Conservation (phyloP, 2,113 vertebrate genomes). For the Athene noctua region DNA sequence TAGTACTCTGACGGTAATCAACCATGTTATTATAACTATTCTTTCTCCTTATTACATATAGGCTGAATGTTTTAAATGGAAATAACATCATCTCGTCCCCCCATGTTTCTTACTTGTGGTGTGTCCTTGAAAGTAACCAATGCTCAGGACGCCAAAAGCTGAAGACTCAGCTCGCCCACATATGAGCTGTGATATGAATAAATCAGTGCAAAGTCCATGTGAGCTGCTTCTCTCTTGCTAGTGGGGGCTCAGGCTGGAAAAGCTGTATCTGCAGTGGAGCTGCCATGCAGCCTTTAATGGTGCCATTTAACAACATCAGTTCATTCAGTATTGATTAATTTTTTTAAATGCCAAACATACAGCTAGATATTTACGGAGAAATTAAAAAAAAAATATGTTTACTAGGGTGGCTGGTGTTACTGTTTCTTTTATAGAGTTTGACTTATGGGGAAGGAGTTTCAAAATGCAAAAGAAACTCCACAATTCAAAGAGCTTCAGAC, state of each 20-base stretch:
- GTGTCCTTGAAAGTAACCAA: neutral
- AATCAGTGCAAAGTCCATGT: neutral
- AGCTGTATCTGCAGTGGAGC: neutral
- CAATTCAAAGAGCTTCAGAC: neutral
- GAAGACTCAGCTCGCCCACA: neutral
- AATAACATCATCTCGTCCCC: neutral
- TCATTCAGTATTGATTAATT: neutral
- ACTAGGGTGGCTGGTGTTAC: fast-evolving
- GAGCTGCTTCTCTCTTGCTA: neutral
- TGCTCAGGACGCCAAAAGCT: neutral
- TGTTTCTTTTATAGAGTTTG: neutral
- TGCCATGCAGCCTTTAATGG: neutral
- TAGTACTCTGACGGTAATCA: neutral
- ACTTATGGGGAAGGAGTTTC: neutral
- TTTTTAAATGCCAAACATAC: neutral
- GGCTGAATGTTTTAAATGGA: neutral
- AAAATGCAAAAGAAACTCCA: neutral
- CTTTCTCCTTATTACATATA: neutral
- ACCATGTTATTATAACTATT: neutral
- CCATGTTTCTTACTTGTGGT: neutral
- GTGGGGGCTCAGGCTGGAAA: neutral
- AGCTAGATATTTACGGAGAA: neutral
- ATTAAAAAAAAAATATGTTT: neutral
- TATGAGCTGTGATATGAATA: neutral
- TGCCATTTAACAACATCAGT: neutral